phyloP scores from a whole-genome alignment of 2,113 vertebrate genomes.

The Pachycephala philippinensis region DNA sequence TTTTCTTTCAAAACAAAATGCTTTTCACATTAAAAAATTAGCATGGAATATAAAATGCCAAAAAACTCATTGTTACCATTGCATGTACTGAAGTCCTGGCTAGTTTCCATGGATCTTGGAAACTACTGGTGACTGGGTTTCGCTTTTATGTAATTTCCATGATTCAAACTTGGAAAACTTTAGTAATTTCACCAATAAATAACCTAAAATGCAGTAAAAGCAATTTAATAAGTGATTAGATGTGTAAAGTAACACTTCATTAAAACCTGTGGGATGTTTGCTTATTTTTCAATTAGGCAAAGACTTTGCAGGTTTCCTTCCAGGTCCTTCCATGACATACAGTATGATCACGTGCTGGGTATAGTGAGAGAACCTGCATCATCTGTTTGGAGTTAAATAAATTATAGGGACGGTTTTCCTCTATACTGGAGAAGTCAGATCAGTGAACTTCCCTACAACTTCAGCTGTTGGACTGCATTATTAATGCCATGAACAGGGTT shows the following conservation, averaged over 20 bases:
- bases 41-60: background rate
- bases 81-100: background rate
- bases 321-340: background rate
- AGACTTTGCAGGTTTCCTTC: background rate
- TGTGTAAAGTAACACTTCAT: background rate
- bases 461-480: constrained; percentile 5
- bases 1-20: background rate
- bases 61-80: background rate
- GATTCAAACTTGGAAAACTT: background rate
- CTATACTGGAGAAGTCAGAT: background rate
- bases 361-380: background rate
- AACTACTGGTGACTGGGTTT: background rate
- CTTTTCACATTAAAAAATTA: background rate
- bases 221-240: background rate
- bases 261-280: background rate
- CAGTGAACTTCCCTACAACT: background rate
- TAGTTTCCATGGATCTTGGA: background rate
- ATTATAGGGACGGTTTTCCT: background rate
- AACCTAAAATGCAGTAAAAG: background rate
- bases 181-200: background rate
- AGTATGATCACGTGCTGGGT: background rate
- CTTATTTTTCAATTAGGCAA: background rate
- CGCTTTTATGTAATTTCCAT: background rate
- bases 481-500: background rate
- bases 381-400: background rate